Base-by-base conservation (phyloP, 1,140 invertebrate genomes). In the Cydia fagiglandana region DNA sequence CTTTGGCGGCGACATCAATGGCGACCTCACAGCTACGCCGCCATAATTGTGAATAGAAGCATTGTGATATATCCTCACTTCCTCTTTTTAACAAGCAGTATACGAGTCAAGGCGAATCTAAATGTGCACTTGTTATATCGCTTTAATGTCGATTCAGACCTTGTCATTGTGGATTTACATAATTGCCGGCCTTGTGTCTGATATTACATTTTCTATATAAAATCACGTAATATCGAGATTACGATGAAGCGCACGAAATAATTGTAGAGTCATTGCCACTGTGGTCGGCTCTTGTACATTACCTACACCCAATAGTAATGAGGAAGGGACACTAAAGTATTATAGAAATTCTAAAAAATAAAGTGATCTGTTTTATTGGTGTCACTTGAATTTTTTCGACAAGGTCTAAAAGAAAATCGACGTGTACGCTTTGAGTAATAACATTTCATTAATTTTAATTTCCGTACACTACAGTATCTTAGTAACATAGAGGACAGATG, bases 101-200 rank as follows among this genome's bases (percentile, higher is more conserved):
- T 83, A 81, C 80, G 77, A 86, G 88, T 88, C 88, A 90, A 90
- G 88, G 88, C 79, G 78, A 87, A 79, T 84, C 79, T 83, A 81
- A 86, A 81, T 82, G 79, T 81, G 79, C 80, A 79, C 76, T 86
- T 81, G 83, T 74, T 84, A 38, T 70, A 83, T 81, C 76, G 77
- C 78, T 82, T 83, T 84, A 86, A 86, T 85, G 83, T 82, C 74
- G 78, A 87, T 84, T 80, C 64, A 82, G 83, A 79, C 89, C 89
- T 89, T 88, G 88, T 86, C 77, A 81, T 84, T 88, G 84, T 85
- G 79, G 81, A 80, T 83, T 86, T 86, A 88, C 84, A 87, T 86
- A 85, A 86, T 79, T 76, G 81, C 56, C 73, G 80, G 77, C 83
- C 85, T 88, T 80, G 83, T 56, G 68, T 78, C 34, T 61, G 70